A percentile compares a stretch with the other conserved stretches of the same genome.
Evolutionary conservation across 2,113 vertebrate genomes (phyloP).

Genomic region (Mesocricetus auratus): DNA sequence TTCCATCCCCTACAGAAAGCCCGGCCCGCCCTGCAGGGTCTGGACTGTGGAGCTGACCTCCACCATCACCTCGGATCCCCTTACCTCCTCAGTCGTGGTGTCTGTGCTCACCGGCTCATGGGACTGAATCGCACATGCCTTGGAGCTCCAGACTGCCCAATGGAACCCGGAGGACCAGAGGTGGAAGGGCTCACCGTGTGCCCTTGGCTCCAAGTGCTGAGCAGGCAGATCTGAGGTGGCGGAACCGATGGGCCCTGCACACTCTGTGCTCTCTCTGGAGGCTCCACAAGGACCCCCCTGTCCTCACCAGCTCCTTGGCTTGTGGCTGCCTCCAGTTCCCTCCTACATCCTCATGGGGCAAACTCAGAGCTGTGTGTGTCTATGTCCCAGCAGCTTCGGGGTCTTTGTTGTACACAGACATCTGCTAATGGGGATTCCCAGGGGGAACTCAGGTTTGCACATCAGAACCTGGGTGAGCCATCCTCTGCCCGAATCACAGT

Average conservation of each 20-base stretch:
- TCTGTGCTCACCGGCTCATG: conserved; percentile 33
- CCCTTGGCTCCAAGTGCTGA: not conserved
- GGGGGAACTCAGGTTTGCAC: not conserved
- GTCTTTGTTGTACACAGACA: too few species aligned
- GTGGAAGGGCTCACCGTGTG: not conserved
- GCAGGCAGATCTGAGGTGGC: not conserved
- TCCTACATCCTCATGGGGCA: not conserved
- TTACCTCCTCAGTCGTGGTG: not conserved
- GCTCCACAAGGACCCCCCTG: not conserved
- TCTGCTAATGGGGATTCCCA: not conserved
- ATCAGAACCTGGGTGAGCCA: not conserved
- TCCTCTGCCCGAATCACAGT: not conserved
- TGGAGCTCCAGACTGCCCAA: not conserved
- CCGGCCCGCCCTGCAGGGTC: not conserved
- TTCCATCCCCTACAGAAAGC: conserved; percentile 54
- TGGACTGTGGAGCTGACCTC: not conserved
- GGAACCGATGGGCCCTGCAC: not conserved
- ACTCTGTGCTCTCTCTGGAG: not conserved
- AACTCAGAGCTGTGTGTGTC: not conserved
- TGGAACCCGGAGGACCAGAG: not conserved
- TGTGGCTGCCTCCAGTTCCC: not conserved
- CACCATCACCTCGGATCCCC: not conserved
- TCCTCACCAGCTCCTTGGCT: not conserved
- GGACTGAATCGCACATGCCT: not conserved
- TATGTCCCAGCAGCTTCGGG: not conserved